Percentiles rank a stretch among this genome's conserved stretches.
These are phyloP conservation scores for Osmerus eperlanus DNA, from an alignment of 2,113 vertebrate genomes.

Conservation along the genomic window DNA sequence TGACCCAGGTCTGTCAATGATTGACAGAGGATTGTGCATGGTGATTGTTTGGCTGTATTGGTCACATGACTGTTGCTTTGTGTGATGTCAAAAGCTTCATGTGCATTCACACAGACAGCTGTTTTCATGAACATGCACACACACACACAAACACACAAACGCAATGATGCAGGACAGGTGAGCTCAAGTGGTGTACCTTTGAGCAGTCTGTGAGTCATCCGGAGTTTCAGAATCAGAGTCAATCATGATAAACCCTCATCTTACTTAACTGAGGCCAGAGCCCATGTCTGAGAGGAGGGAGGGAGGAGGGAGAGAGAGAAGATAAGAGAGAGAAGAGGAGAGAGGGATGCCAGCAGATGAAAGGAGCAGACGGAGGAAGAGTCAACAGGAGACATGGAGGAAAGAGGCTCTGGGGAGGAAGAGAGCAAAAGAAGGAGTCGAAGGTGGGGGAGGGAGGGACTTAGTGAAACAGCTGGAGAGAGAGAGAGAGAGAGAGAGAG, in stretches of 20 bases:
- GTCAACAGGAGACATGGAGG: neutral
- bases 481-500: neutral
- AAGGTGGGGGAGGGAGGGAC: too few relatives aligned
- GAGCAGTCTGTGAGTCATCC: slow-evolving; percentile 60
- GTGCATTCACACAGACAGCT: slow-evolving; percentile 13
- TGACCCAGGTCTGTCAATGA: slow-evolving; percentile 14
- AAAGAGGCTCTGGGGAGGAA: neutral
- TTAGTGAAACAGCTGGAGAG: neutral
- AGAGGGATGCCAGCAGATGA: slow-evolving; percentile 11
- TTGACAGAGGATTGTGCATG: slow-evolving; percentile 36
- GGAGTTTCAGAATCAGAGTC: slow-evolving; percentile 33
- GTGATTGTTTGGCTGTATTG: slow-evolving; percentile 37
- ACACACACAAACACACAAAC: slow-evolving; percentile 16
- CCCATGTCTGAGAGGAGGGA: too few relatives aligned
- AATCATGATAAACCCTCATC: slow-evolving; percentile 39
- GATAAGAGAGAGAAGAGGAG: neutral
- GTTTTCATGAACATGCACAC: slow-evolving; percentile 41
- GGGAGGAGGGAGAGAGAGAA: slow-evolving; percentile 3
- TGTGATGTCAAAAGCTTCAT: slow-evolving; percentile 58
- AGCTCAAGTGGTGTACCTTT: slow-evolving; percentile 53
- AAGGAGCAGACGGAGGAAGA: neutral
- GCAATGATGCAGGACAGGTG: slow-evolving; percentile 4
- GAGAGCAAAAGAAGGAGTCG: neutral
- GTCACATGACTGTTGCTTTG: slow-evolving; percentile 56
- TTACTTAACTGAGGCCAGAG: too few relatives aligned